phyloP scores from a whole-genome alignment of 2,113 vertebrate genomes.

The Ciconia stormi region DNA sequence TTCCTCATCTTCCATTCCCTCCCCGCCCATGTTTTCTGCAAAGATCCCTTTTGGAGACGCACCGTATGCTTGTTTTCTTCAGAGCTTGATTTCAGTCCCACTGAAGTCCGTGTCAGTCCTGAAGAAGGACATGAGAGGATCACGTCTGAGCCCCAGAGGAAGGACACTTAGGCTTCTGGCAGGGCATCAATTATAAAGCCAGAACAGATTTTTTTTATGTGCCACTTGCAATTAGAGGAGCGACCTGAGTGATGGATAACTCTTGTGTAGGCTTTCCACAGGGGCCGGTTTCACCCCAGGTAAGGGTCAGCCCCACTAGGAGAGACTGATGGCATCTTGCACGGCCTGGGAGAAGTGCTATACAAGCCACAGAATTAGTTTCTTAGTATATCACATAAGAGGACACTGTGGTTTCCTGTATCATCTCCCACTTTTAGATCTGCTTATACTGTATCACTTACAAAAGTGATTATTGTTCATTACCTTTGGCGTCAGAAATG shows the following conservation, averaged over 20 bases:
- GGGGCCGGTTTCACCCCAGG: background rate
- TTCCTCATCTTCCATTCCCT: constrained; percentile 8
- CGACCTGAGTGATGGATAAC: background rate
- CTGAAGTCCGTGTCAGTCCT: background rate
- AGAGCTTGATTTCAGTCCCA: background rate
- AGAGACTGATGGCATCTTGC: background rate
- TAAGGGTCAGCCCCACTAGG: background rate
- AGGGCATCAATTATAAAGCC: background rate
- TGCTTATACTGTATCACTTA: background rate
- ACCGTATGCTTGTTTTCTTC: background rate
- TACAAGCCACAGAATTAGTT: background rate
- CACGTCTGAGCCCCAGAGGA: background rate
- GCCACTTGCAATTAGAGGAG: background rate
- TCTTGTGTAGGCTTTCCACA: background rate
- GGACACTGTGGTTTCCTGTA: background rate
- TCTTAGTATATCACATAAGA: background rate
- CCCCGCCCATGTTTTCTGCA: background rate
- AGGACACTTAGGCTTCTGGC: background rate
- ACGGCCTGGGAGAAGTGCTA: background rate
- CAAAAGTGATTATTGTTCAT: background rate
- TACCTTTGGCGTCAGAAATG: background rate
- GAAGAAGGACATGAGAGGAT: background rate
- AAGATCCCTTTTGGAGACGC: background rate
- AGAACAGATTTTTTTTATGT: background rate
- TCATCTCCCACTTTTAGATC: background rate